phyloP scores from a whole-genome alignment of 1,140 invertebrate species.

The Musca vetustissima region DNA sequence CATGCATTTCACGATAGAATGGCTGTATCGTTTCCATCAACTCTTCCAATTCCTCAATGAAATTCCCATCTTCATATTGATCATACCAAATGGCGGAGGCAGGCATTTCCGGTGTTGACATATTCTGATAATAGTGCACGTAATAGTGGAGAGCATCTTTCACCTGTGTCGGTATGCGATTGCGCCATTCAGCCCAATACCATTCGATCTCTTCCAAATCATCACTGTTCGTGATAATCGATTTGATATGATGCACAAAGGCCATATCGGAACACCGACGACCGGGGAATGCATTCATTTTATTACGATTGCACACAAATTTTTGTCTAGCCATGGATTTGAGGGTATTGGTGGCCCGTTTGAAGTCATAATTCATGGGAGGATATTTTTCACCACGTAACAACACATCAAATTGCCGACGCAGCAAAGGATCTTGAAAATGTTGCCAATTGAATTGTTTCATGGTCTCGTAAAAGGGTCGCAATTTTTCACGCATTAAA shows the following conservation, averaged over 20 bases:
- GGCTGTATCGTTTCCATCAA: slow-evolving; percentile 69
- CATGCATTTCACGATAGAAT: slow-evolving; percentile 81
- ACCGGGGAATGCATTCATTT: background rate
- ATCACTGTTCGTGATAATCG: slow-evolving; percentile 30
- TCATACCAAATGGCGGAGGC: slow-evolving; percentile 51
- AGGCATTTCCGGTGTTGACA: slow-evolving; percentile 3
- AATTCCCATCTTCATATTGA: slow-evolving; percentile 58
- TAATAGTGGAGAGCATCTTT: slow-evolving; percentile 28
- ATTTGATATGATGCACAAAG: slow-evolving; percentile 30
- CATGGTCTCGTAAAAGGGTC: slow-evolving; percentile 28
- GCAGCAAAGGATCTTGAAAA: slow-evolving; percentile 27
- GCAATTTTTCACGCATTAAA: slow-evolving; percentile 31
- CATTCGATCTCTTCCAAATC: slow-evolving; percentile 32
- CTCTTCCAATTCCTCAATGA: slow-evolving; percentile 57
- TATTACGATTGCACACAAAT: slow-evolving; percentile 24
- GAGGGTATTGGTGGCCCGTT: slow-evolving; percentile 26
- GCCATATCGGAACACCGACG: slow-evolving; percentile 28
- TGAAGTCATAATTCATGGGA: slow-evolving; percentile 29
- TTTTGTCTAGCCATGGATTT: slow-evolving; percentile 29
- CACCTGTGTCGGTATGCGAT: slow-evolving; percentile 24
- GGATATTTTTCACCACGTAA: slow-evolving; percentile 29
- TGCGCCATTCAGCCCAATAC: slow-evolving; percentile 34
- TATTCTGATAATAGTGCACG: slow-evolving; percentile 26
- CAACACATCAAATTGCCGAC: slow-evolving; percentile 30
- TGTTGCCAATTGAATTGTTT: slow-evolving; percentile 29